Evolutionary conservation across 2,888 invertebrate species (phyloP).

Genomic region (Rhorus exstirpatorius): DNA sequence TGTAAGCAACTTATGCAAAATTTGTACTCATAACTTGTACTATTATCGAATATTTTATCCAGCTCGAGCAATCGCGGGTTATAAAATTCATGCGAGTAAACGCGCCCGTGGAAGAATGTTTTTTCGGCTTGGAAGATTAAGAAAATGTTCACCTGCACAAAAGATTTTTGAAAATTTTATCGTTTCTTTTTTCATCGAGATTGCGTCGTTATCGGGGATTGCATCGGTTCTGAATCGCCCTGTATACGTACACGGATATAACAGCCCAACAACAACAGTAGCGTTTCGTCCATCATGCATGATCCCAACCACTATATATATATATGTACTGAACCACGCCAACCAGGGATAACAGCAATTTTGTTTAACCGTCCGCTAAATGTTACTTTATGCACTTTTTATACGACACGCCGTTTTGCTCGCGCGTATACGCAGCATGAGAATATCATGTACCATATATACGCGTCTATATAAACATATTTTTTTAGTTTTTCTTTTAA

Average conservation of each 20-base stretch:
- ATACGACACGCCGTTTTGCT: constrained; percentile 73
- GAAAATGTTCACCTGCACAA: no score
- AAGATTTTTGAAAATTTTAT: no score
- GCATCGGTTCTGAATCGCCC: not conserved
- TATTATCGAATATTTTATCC: no score
- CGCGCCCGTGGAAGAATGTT: no score
- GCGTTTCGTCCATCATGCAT: constrained; percentile 40
- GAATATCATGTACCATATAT: constrained; percentile 50
- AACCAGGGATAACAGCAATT: constrained; percentile 83
- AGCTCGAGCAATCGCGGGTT: no score
- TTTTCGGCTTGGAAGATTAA: no score
- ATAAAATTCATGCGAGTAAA: no score
- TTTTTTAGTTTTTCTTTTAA: constrained; percentile 18
- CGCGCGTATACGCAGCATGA: constrained; percentile 59
- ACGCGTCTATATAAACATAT: constrained; percentile 5
- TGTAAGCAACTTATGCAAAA: no score
- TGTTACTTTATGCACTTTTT: constrained; percentile 81
- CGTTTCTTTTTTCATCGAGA: no score
- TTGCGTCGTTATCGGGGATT: not conserved
- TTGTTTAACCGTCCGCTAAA: constrained; percentile 83
- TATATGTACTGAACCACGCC: constrained; percentile 64
- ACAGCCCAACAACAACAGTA: not conserved
- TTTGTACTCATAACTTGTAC: no score
- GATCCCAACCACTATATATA: constrained; percentile 15
- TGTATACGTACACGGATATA: not conserved